Percentiles rank a stretch among this genome's conserved stretches.
Conservation (phyloP, 2,797 vertebrate genomes). For the Anisognathus igniventris region DNA sequence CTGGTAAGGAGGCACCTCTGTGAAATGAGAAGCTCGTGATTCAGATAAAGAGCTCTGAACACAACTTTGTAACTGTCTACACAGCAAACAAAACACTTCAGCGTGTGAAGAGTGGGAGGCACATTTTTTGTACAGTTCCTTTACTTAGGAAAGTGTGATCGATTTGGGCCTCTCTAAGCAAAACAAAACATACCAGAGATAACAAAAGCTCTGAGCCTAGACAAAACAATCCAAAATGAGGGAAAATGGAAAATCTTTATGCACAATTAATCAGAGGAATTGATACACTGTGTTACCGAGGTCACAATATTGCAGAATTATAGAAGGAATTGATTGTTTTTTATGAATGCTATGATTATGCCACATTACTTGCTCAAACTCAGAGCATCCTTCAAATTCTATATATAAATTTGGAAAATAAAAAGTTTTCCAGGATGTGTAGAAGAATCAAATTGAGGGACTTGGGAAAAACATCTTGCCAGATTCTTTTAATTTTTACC, state of each 20-base stretch:
- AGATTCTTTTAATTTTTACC: background rate
- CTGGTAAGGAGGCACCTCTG: background rate
- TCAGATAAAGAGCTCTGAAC: background rate
- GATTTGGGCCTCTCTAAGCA: background rate
- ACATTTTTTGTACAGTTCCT: background rate
- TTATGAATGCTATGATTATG: background rate
- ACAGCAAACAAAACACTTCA: background rate
- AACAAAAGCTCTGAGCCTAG: background rate
- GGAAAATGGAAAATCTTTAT: background rate
- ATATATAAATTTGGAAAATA: background rate
- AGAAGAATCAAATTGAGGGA: background rate
- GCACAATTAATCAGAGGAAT: background rate
- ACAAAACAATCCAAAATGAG: background rate
- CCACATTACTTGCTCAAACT: background rate
- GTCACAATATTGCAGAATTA: background rate
- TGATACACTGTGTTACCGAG: background rate
- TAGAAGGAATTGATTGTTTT: background rate
- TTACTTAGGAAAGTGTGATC: background rate
- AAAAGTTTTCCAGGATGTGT: background rate
- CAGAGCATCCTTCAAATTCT: background rate
- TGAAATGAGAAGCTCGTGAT: background rate
- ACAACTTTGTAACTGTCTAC: background rate
- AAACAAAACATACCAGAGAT: background rate
- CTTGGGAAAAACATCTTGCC: background rate
- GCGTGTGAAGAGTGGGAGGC: background rate